Evolutionary conservation across 35 echinoderm and acorn worm genomes (phyloP).

Genomic region (Lytechinus pictus): DNA sequence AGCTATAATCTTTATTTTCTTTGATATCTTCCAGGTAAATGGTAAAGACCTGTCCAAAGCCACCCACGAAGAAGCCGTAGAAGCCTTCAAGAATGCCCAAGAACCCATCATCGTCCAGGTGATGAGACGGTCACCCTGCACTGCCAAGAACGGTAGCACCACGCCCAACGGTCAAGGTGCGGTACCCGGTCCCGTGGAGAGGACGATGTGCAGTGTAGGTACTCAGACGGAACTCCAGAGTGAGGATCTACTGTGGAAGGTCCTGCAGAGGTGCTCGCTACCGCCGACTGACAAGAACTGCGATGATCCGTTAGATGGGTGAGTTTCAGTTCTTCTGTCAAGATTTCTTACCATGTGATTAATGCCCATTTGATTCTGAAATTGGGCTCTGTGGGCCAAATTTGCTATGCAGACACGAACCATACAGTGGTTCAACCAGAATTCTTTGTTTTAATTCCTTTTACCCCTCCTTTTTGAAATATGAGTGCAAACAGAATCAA

Average conservation of each 20-base stretch:
- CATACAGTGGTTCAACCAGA: too few species aligned
- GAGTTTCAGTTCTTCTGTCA: background rate
- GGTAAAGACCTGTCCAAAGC: slow-evolving; percentile 95
- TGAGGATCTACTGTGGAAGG: slow-evolving; percentile 88
- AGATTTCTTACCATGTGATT: too few species aligned
- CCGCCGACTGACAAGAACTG: slow-evolving; percentile 44
- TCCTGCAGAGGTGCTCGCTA: slow-evolving; percentile 77
- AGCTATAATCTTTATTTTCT: background rate
- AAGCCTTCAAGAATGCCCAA: slow-evolving; percentile 95
- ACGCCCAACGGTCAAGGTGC: slow-evolving; percentile 27
- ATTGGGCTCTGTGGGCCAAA: too few species aligned
- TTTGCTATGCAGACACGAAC: too few species aligned
- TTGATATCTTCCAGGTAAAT: slow-evolving; percentile 78
- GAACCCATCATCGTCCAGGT: slow-evolving; percentile 98
- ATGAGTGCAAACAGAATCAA: too few species aligned
- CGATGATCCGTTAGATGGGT: slow-evolving; percentile 74
- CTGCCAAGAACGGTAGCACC: slow-evolving; percentile 45
- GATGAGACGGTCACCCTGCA: slow-evolving; percentile 71
- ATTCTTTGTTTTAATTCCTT: too few species aligned
- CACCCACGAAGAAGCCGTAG: slow-evolving; percentile 96
- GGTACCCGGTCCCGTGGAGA: slow-evolving; percentile 52
- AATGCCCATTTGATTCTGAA: too few species aligned
- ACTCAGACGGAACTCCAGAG: slow-evolving; percentile 97
- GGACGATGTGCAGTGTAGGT: slow-evolving; percentile 78
- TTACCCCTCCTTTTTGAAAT: too few species aligned